Evolutionary conservation across 2,113 vertebrate genomes (phyloP).

Genomic region (Columbina picui): DNA sequence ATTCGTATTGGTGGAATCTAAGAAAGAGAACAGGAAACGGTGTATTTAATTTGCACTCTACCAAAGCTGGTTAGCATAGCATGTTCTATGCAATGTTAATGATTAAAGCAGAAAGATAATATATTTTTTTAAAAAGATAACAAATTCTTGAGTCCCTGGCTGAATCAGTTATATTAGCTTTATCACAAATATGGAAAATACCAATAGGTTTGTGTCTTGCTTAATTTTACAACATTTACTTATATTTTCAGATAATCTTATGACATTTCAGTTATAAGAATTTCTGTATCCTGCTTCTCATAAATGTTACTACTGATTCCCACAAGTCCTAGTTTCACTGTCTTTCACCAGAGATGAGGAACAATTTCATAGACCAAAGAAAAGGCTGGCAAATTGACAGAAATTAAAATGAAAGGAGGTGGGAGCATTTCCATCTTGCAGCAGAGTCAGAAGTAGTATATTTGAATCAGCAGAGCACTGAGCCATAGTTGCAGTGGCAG

Average conservation of each 20-base stretch:
- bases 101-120: background rate
- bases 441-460: background rate
- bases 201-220: rapidly evolving
- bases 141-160: background rate
- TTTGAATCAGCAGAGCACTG: background rate
- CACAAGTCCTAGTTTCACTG: background rate
- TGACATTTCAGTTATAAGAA: background rate
- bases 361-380: background rate
- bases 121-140: background rate
- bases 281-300: background rate
- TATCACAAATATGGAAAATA: background rate
- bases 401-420: background rate
- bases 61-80: background rate
- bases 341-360: background rate
- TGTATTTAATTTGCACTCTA: background rate
- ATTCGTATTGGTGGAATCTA: background rate
- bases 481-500: background rate
- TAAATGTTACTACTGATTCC: background rate
- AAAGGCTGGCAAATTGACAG: background rate
- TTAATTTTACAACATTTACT: background rate
- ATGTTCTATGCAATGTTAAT: background rate
- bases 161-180: background rate
- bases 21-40: background rate
- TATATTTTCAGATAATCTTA: background rate
- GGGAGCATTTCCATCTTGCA: background rate